phyloP scores from a whole-genome alignment of 2,888 invertebrate species.

The Cosmia trapezina region DNA sequence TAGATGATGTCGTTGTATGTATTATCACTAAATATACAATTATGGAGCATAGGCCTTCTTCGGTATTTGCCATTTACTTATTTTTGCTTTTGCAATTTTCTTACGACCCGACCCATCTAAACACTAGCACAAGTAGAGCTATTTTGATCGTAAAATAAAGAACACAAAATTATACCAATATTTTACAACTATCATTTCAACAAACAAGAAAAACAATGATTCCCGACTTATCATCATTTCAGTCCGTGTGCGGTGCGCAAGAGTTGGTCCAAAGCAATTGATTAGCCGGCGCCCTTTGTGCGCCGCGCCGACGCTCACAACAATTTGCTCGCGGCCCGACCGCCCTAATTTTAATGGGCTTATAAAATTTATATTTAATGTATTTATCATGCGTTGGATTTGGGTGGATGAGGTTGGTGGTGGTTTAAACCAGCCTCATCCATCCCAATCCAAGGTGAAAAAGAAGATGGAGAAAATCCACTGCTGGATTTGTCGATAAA shows the following conservation, averaged over 20 bases:
- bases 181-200: neutral
- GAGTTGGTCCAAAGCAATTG: conserved; percentile 84
- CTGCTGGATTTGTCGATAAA: neutral
- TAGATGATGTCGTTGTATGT: neutral
- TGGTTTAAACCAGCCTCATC: too few species aligned
- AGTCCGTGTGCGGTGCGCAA: conserved; percentile 56
- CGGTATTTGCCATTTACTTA: too few species aligned
- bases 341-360: conserved; percentile 90
- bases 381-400: conserved; percentile 85
- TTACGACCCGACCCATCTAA: neutral
- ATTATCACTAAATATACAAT: neutral
- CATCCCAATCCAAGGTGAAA: too few species aligned
- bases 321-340: conserved; percentile 89
- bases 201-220: conserved; percentile 23
- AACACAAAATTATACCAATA: neutral
- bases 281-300: conserved; percentile 88
- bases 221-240: conserved; percentile 31
- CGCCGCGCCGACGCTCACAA: conserved; percentile 86
- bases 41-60: neutral
- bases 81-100: neutral
- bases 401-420: conserved; percentile 70
- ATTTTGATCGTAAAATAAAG: neutral
- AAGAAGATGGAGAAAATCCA: too few species aligned
- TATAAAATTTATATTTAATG: conserved; percentile 90
- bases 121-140: too few species aligned